Evolutionary conservation across 1,140 invertebrate species (phyloP), one percentile per base, ranked within the genome.

Genomic region (Stratiolaelaps scimitus): DNA sequence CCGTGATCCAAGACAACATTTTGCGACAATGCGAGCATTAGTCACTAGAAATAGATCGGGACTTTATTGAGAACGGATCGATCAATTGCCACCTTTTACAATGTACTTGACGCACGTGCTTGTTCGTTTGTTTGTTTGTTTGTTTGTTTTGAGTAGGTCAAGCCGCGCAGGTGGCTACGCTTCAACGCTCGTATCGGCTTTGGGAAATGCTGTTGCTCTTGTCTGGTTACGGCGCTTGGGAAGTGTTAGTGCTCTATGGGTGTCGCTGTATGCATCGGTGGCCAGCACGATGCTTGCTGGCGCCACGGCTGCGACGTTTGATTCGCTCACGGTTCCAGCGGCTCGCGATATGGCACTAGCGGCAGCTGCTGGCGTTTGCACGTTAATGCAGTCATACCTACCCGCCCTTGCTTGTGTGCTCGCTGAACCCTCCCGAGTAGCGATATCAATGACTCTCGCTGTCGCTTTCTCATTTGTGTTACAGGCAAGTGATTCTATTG

Each of bases 241-340:
- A 5, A 60, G 15, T 34, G 34, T 60, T 34, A 60, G 53, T 26
- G 53, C 53, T 26, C 26, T 60, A 34, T 60, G 53, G 53, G 53
- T 60, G 26, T 60, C 53, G 1, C 23, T 60, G 53, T 60, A 60
- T 34, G 53, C 53, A 1, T 60, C 53, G 17, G 2, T 60, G 13
- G 53, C 20, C 15, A 60, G 26, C 13, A 29, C 26, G 26, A n/a
- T 60, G 15, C 26, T 23, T 26, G 53, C 53, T 10, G 13, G 26
- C 2, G 10, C 26, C 20, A 23, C 26, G 15, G 53, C 53, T 2
- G 20, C 20, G 13, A 20, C 53, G 15, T 29, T 26, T 15, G 53
- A 26, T n/a, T 17, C 26, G 1, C 23, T 26, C 15, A 34, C 15
- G 0, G 15, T 60, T 26, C 53, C 53, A 34, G 26, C 26, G 26